Evolutionary conservation across 2,113 vertebrate species (phyloP), one percentile per base, ranked within the genome.

Genomic region (Corythaixoides concolor): DNA sequence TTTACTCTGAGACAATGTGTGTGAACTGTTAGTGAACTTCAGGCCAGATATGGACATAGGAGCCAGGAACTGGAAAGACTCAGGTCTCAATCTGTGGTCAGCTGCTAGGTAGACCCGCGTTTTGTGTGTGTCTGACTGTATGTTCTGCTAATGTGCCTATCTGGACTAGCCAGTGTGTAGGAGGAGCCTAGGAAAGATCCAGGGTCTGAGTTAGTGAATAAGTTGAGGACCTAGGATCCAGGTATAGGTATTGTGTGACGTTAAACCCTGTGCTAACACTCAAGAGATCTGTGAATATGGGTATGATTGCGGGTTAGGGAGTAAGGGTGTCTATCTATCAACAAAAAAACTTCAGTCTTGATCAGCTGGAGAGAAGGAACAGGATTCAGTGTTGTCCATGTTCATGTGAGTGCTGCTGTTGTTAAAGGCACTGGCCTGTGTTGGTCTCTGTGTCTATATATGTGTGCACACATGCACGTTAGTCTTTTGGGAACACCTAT

Each of bases 381-480:
- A 17, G 19, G 8, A 37, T 56, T 90, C 45, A 41, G 11, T 22
- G 0, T 7, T 33, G 5, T 30, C 37, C 23, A 10, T n/a, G 9
- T 41, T 77, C 26, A 16, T 24, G 20, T 50, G 12, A 73, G 12
- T 56, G 17, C 8, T 37, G 15, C 20, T 76, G 27, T 50, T 23
- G 52, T 45, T 37, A 60, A 81, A 88, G 17, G 3, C 35, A 52
- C 16, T 17, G 17, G 19, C 17, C 27, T 45, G 11, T 59, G 7
- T 11, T 77, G 12, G 15, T 50, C 45, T 64, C 14, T 27, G 8
- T 33, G 4, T 15, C 10, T 39, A 3, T 6, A 4, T 18, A 3
- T 9, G 8, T 16, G 8, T 21, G 4, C 8, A 12, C 15, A n/a
- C 9, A 64, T 4, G 3, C 12, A 22, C 9, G 18, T 23, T 4